phyloP scores from a whole-genome alignment of 2,888 invertebrate species.

The Calliopum simillimum region DNA sequence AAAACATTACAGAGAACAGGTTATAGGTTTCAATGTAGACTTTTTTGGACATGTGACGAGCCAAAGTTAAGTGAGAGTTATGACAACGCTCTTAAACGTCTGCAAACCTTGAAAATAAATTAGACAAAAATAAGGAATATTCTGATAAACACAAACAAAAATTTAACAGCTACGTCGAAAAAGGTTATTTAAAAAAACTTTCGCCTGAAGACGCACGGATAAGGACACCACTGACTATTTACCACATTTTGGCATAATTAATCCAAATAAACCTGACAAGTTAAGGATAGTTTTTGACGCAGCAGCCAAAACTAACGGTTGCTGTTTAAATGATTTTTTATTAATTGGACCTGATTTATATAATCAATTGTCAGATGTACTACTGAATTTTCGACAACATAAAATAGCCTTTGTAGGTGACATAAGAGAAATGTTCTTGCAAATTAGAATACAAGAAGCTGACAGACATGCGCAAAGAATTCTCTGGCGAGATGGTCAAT shows the following conservation, averaged over 20 bases:
- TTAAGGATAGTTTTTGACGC: background rate
- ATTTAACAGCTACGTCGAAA: background rate
- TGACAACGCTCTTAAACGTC: background rate
- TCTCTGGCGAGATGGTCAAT: background rate
- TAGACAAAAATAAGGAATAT: background rate
- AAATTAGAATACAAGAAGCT: background rate
- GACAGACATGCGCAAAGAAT: background rate
- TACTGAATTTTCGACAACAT: background rate
- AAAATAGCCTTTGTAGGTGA: constrained; percentile 1
- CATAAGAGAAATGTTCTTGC: background rate
- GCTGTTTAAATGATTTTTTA: constrained; percentile 2
- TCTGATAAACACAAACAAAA: no score
- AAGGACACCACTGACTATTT: background rate
- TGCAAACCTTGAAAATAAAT: background rate
- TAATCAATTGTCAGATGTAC: background rate
- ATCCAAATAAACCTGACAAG: background rate
- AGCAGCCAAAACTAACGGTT: background rate
- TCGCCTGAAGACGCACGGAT: background rate
- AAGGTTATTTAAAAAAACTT: background rate
- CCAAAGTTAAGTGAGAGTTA: background rate
- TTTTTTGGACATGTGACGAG: constrained; percentile 2
- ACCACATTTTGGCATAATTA: background rate
- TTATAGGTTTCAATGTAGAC: background rate
- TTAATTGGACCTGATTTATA: constrained; percentile 1
- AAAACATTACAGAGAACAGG: background rate